Base-by-base conservation (phyloP, 53 echinoderm and acorn worm species). In the Apostichopus leukothele region DNA sequence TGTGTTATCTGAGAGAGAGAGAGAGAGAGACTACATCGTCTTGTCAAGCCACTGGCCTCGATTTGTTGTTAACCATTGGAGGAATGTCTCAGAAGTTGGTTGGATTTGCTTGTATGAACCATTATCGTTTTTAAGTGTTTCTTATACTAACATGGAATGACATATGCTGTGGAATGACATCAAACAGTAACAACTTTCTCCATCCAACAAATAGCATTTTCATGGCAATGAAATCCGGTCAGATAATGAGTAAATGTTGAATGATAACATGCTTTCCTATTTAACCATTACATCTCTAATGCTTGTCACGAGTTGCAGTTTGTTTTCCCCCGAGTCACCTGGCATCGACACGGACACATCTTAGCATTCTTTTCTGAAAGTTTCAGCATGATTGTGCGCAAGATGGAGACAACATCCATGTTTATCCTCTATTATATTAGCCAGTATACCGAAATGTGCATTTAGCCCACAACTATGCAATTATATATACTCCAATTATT, bases 91-190 rank as follows among this genome's bases (percentile, higher is more conserved):
- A 68, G 68, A 68, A 68, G 19, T 14, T 57, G 57, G 57, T 57
- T 7, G 57, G 68, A n/a, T 68, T 12, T 68, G 68, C 68, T 68
- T 68, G n/a, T 13, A 18, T 68, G 16, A 5, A n/a, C 1, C 68
- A 68, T n/a, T n/a, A 68, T 71, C 39, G 18, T 71, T 71, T 18
- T 16, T 71, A 16, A 5, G 13, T 71, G 16, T 18, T 16, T 4
- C 20, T 71, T n/a, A 71, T 71, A 71, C 71, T 71, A 71, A 71
- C 71, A 71, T 71, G 71, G 81, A 81, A 81, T 81, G 81, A 81
- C 81, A 54, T 18, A 81, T 81, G 76, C 39, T 26, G 76, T 59
- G 60, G 39, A 81, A 59, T 81, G 81, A 81, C 7, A 81, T 16
- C 71, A 71, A 71, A 39, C 39, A 71, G 71, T 71, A 71, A 71